These are phyloP conservation scores for Eurytoma adleriae DNA, from an alignment of 2,888 invertebrate species.

Conservation along the genomic window DNA sequence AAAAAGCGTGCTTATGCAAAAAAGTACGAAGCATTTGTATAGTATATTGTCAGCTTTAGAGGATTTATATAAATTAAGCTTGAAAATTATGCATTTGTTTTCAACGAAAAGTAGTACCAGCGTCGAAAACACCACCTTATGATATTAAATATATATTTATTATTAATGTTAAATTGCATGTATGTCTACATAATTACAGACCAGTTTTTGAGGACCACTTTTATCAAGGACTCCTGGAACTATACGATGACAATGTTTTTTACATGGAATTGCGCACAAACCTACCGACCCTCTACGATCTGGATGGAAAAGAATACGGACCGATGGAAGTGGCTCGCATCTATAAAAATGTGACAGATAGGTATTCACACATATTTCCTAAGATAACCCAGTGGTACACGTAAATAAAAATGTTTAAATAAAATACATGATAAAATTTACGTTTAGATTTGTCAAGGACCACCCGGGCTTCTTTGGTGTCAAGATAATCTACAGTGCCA, in stretches of 20 bases:
- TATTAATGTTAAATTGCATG: too few relatives aligned
- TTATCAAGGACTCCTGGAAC: constrained; percentile 80
- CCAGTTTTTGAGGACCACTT: constrained; percentile 83
- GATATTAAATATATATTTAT: too few relatives aligned
- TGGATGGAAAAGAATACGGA: constrained; percentile 80
- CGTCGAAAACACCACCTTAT: too few relatives aligned
- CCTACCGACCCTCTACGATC: constrained; percentile 81
- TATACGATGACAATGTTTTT: constrained; percentile 82
- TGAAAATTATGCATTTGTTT: too few relatives aligned
- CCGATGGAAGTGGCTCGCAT: constrained; percentile 79
- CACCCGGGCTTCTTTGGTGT: constrained; percentile 83
- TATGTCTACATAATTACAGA: constrained; percentile 65
- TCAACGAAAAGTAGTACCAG: too few relatives aligned
- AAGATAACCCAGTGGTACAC: constrained; percentile 81
- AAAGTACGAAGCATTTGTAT: too few relatives aligned
- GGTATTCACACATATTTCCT: constrained; percentile 76
- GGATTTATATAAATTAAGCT: too few relatives aligned
- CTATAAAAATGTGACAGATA: constrained; percentile 79
- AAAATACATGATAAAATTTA: not conserved
- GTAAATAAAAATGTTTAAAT: not conserved
- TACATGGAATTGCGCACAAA: constrained; percentile 83
- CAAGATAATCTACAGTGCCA: constrained; percentile 83
- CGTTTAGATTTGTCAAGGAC: constrained; percentile 77
- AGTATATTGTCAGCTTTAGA: too few relatives aligned
- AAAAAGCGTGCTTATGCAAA: too few relatives aligned